These are phyloP conservation scores for Mongoloraphidia duomilia DNA, from an alignment of 2,888 invertebrate genomes.

Conservation along the genomic window DNA sequence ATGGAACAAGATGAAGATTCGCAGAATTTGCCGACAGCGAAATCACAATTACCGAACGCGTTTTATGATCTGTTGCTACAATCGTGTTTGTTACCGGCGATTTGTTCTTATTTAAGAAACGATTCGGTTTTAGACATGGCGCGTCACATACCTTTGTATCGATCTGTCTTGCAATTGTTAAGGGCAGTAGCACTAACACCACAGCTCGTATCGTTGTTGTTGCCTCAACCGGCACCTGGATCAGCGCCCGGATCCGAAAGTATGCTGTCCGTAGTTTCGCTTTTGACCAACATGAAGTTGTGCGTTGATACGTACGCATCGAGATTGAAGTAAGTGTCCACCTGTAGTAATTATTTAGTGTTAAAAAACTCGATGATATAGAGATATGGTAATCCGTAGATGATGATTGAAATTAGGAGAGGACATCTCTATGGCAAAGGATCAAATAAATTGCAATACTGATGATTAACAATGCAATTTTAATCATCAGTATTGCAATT, in stretches of 20 bases:
- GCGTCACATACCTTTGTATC: conserved; percentile 87
- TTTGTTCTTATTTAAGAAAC: conserved; percentile 82
- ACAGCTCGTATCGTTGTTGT: conserved; percentile 42
- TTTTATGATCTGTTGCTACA: conserved; percentile 64
- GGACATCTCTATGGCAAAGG: too few species aligned
- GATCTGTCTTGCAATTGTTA: conserved; percentile 67
- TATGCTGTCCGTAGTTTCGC: conserved; percentile 54
- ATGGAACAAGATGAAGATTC: conserved; percentile 27
- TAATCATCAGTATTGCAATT: too few species aligned
- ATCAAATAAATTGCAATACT: too few species aligned
- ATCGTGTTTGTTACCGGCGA: conserved; percentile 75
- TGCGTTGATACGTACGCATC: conserved; percentile 87
- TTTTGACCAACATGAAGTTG: conserved; percentile 74
- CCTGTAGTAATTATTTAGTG: too few species aligned
- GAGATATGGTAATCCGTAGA: too few species aligned
- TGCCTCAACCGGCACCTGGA: conserved; percentile 33
- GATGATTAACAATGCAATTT: too few species aligned
- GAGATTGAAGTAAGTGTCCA: conserved; percentile 50
- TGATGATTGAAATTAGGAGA: too few species aligned
- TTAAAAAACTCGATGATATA: too few species aligned
- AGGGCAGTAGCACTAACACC: conserved; percentile 56
- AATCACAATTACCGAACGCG: conserved; percentile 42
- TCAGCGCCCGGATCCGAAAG: conserved; percentile 18
- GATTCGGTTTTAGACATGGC: conserved; percentile 95
- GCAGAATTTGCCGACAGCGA: conserved; percentile 26